Conservation (phyloP, 2,797 vertebrate genomes). For the Mormyrus hasselquistii region DNA sequence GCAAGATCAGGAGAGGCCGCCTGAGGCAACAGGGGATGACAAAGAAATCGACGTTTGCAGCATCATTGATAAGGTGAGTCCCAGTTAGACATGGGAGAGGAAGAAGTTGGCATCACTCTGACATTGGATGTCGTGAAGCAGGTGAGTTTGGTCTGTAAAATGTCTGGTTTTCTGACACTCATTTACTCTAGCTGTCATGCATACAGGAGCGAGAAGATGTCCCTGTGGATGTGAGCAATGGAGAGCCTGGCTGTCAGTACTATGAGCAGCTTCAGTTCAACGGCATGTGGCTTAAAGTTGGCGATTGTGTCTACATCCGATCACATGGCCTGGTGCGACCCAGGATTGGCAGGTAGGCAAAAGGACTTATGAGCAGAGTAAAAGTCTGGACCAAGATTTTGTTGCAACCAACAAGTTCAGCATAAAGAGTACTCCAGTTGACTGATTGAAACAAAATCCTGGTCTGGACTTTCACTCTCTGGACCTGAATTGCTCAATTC, state of each 20-base stretch:
- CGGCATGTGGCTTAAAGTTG: constrained; percentile 87
- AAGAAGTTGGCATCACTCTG: not conserved
- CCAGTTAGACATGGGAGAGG: not conserved
- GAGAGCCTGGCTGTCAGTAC: constrained; percentile 82
- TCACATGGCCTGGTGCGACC: constrained; percentile 85
- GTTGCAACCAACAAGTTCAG: not conserved
- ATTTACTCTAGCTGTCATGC: not conserved
- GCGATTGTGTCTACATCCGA: constrained; percentile 90
- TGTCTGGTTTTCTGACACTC: not conserved
- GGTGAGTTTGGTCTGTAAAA: not conserved
- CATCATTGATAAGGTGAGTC: constrained; percentile 83
- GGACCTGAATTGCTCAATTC: too few relatives aligned
- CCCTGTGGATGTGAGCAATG: constrained; percentile 81
- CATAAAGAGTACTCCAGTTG: not conserved
- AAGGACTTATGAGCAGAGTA: not conserved
- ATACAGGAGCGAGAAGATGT: constrained; percentile 87
- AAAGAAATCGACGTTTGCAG: constrained; percentile 57
- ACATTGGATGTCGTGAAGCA: not conserved
- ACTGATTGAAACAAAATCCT: not conserved
- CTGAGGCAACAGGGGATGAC: constrained; percentile 62
- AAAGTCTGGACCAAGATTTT: not conserved
- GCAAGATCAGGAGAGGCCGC: constrained; percentile 74
- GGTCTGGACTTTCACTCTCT: not conserved
- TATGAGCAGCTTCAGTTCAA: constrained; percentile 89
- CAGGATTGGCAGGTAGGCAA: constrained; percentile 79